Conservation (phyloP, 2,797 vertebrate genomes). For the Micropoecilia bifurca region DNA sequence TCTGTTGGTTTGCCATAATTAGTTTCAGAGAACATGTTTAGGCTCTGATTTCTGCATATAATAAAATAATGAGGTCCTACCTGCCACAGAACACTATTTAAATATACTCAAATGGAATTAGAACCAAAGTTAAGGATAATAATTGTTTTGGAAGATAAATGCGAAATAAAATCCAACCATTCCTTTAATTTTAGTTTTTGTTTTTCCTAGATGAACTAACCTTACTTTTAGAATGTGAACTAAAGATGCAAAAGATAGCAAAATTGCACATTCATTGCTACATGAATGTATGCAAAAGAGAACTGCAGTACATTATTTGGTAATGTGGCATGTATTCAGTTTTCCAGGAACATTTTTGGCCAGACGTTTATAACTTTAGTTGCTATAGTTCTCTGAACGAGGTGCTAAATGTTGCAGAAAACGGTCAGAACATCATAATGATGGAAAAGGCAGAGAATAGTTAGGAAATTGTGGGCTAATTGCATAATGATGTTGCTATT, state of each 20-base stretch:
- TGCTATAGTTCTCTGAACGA: not conserved
- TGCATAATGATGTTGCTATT: not conserved
- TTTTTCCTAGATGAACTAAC: not conserved
- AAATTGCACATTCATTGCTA: not conserved
- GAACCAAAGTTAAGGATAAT: not conserved
- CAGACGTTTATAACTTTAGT: not conserved
- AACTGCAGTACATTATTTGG: not conserved
- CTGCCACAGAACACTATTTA: not conserved
- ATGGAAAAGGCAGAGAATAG: not conserved
- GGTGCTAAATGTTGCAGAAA: not conserved
- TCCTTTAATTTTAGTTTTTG: not conserved
- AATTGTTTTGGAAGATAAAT: not conserved
- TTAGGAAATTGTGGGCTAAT: not conserved
- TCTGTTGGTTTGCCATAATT: not conserved
- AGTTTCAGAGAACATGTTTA: not conserved
- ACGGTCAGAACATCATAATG: not conserved
- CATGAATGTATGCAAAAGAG: not conserved
- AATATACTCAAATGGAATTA: not conserved
- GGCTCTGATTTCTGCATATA: not conserved
- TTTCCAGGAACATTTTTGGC: not conserved
- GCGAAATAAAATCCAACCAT: not conserved
- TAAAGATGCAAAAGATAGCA: not conserved
- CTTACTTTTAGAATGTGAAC: not conserved
- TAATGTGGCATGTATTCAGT: not conserved
- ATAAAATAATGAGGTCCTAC: not conserved